These are phyloP conservation scores for Dermochelys coriacea DNA, from an alignment of 2,797 vertebrate genomes.

Conservation along the genomic window DNA sequence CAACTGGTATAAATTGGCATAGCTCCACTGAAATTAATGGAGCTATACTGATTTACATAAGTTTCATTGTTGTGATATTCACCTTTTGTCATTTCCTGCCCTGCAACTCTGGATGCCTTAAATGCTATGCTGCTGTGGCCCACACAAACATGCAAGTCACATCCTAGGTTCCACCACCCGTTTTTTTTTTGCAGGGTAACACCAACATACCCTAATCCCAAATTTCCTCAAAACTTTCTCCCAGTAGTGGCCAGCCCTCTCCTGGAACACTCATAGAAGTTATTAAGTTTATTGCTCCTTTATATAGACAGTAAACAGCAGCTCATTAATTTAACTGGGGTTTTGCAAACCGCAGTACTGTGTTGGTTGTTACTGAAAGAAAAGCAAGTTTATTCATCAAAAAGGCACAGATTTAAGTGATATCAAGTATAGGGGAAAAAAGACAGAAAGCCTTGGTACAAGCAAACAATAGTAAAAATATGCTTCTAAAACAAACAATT, in stretches of 20 bases:
- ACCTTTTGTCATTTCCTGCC: background rate
- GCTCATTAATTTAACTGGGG: background rate
- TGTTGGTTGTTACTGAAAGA: background rate
- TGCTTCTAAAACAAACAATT: background rate
- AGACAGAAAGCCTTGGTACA: background rate
- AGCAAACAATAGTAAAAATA: background rate
- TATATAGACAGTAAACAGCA: background rate
- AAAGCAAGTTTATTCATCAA: background rate
- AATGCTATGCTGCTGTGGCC: background rate
- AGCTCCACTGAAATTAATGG: background rate
- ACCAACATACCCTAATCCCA: background rate
- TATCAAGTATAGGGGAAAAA: background rate
- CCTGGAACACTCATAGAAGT: background rate
- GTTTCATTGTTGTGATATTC: background rate
- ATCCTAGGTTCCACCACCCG: background rate
- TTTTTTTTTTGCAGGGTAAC: background rate
- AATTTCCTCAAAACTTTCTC: background rate
- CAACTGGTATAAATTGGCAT: background rate
- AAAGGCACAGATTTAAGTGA: background rate
- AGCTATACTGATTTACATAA: background rate
- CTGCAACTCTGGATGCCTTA: background rate
- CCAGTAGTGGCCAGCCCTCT: background rate
- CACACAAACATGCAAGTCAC: background rate
- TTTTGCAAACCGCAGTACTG: background rate
- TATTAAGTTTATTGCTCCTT: background rate